Evolutionary conservation across 2,113 vertebrate genomes (phyloP).

Genomic region (Poecile atricapillus): DNA sequence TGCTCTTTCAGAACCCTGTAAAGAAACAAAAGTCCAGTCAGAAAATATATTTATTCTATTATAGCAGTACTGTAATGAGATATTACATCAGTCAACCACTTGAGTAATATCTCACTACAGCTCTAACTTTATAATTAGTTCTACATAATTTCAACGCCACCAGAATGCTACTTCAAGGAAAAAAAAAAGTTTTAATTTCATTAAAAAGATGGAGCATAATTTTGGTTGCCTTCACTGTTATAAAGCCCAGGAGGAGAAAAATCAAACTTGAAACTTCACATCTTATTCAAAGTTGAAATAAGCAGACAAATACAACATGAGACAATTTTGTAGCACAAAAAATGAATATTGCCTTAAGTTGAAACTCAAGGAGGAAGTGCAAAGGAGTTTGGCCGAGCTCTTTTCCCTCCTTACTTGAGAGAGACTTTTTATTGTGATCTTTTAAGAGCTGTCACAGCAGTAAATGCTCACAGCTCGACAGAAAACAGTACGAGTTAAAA

Average conservation of each 20-base stretch:
- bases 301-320: neutral
- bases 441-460: neutral
- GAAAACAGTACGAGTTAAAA: neutral
- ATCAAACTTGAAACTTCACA: neutral
- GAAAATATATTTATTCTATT: neutral
- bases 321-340: neutral
- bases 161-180: neutral
- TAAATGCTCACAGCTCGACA: neutral
- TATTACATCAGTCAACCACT: neutral
- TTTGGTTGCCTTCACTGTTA: neutral
- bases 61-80: neutral
- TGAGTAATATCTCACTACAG: neutral
- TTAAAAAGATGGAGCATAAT: neutral
- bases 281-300: neutral
- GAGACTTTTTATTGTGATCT: neutral
- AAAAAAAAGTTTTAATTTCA: neutral
- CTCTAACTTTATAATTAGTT: neutral
- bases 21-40: neutral
- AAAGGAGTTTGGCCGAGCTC: neutral
- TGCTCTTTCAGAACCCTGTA: constrained; percentile 83
- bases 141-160: neutral
- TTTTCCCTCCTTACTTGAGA: neutral
- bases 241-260: neutral
- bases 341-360: neutral
- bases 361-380: neutral